Base-by-base conservation (phyloP, 2,888 invertebrate species). In the Phragmatobia fuliginosa region DNA sequence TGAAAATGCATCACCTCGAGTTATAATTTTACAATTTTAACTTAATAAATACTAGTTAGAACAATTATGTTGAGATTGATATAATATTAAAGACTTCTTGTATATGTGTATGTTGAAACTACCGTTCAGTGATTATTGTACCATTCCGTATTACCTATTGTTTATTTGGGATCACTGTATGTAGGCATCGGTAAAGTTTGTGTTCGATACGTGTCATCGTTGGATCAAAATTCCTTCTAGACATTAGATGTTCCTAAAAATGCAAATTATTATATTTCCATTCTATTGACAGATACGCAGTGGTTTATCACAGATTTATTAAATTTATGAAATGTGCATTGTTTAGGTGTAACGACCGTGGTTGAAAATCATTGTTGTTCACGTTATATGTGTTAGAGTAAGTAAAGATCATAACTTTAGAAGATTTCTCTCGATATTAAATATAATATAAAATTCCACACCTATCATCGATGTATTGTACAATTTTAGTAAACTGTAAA, bases 381-480 rank as follows among this genome's bases (percentile, higher is more conserved):
- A 85, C 81, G 80, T 82, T 83, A 83, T 85, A 84, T 85, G 79
- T 85, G 79, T 85, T 87, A 83, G 82, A 70, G 33, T 88, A 88
- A 85, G 87, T 83, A 80, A 88, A 80, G 79, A 83, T 83, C 83
- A 82, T 85, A 82, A 73, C 80, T 82, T 84, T 83, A 78, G 85
- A 88, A 90, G 88, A 84, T 84, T 86, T 85, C 82, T 84, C 83
- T 87, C 78, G 79, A 85, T 83, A 85, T 86, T 86, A 85, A 83
- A 83, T 72, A 78, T 75, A 78, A 77, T 71, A 82, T 79, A 66
- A 80, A 79, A 85, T 86, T 84, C 86, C 84, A 88, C 88, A 89
- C 87, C 88, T 88, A 89, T 91, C 92, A 93, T 94, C 91, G 92
- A 93, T 89, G 89, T 92, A 88, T 92, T 93, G 94, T 94, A 94